Evolutionary conservation across 2,888 invertebrate species (phyloP).

Genomic region (Tortrix viridana): DNA sequence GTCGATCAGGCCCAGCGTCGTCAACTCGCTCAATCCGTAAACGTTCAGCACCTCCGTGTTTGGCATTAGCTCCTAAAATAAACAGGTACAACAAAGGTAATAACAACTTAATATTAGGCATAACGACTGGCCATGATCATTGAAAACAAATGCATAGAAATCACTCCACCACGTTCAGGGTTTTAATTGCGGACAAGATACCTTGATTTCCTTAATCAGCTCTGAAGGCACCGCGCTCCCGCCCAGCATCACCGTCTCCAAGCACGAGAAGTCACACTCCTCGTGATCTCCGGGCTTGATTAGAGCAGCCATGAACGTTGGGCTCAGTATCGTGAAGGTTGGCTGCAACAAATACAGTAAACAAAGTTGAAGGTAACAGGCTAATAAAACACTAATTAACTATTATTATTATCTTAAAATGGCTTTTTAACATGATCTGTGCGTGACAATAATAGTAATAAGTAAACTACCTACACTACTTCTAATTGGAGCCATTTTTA

Average conservation of each 20-base stretch:
- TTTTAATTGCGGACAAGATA: no score
- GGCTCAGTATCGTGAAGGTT: slow-evolving; percentile 55
- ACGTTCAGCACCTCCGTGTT: slow-evolving; percentile 53
- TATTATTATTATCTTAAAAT: no score
- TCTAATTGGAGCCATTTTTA: no score
- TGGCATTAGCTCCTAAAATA: slow-evolving; percentile 53
- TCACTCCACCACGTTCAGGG: no score
- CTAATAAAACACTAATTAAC: no score
- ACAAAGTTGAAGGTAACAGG: no score
- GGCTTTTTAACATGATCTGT: no score
- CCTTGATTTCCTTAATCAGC: slow-evolving; percentile 59
- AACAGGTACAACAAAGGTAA: not conserved
- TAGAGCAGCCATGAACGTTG: slow-evolving; percentile 58
- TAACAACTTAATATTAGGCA: not conserved
- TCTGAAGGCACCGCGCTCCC: slow-evolving; percentile 61
- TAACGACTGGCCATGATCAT: no score
- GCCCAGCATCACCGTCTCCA: slow-evolving; percentile 55
- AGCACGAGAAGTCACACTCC: slow-evolving; percentile 61
- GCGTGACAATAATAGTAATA: no score
- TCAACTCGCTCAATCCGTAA: slow-evolving; percentile 70
- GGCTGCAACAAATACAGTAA: slow-evolving; percentile 51
- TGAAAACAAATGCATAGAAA: no score
- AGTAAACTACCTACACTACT: no score
- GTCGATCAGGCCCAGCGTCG: slow-evolving; percentile 50
- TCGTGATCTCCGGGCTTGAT: slow-evolving; percentile 51